Conservation (phyloP, 2,888 invertebrate species). For the Idaea straminata region DNA sequence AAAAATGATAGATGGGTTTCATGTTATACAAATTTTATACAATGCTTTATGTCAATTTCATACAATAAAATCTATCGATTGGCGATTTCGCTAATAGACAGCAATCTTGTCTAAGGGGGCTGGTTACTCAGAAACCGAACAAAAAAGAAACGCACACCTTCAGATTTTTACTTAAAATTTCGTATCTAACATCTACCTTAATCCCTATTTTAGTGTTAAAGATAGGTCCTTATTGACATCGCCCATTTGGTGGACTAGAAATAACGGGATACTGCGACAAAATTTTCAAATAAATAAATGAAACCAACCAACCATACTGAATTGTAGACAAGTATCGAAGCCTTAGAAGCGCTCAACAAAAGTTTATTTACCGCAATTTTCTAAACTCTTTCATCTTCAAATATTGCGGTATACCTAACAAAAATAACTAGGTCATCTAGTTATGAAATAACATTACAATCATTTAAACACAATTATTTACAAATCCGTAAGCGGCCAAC, state of each 20-base stretch:
- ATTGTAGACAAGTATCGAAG: neutral
- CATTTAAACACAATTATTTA: neutral
- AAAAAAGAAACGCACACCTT: too few species aligned
- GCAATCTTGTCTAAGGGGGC: too few species aligned
- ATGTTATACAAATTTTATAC: too few species aligned
- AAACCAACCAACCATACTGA: neutral
- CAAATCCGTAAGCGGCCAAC: neutral
- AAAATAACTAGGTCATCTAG: neutral
- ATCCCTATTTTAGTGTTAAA: too few species aligned
- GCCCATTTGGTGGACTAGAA: neutral
- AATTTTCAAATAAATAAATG: neutral
- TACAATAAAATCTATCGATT: too few species aligned
- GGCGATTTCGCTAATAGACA: too few species aligned
- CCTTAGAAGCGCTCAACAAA: neutral
- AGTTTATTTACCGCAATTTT: neutral
- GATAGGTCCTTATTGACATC: neutral
- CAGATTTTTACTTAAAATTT: too few species aligned
- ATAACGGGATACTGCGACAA: neutral
- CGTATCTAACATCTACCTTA: too few species aligned
- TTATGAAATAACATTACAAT: neutral
- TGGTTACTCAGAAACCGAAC: too few species aligned
- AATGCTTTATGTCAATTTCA: too few species aligned
- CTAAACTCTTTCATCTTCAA: neutral
- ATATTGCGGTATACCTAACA: neutral
- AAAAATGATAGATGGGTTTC: too few species aligned